Evolutionary conservation across 92 coral and sea anemone species (phyloP).

Genomic region (Micromussa lordhowensis): DNA sequence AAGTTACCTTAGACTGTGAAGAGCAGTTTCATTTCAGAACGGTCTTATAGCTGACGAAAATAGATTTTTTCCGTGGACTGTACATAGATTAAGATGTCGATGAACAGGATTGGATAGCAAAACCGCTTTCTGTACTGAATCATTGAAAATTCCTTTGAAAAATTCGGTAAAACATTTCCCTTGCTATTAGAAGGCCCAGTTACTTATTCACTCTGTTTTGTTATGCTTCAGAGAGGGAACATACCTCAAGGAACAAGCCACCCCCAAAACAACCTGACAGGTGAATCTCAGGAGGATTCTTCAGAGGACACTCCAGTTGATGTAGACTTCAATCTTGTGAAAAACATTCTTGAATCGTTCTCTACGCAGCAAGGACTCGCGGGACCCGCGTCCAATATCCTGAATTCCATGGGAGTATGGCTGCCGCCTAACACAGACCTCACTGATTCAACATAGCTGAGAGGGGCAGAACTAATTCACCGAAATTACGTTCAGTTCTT

Average conservation of each 20-base stretch:
- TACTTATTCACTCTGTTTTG: neutral
- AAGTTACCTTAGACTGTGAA: too few species aligned
- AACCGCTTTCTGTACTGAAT: too few species aligned
- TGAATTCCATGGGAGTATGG: slow-evolving; percentile 87
- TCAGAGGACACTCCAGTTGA: slow-evolving; percentile 82
- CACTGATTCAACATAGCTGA: neutral
- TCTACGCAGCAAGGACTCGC: slow-evolving; percentile 91
- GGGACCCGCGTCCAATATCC: slow-evolving; percentile 95
- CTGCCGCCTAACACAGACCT: slow-evolving; percentile 66
- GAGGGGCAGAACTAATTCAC: neutral
- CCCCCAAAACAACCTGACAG: neutral
- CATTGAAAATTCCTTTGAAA: too few species aligned
- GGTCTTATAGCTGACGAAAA: too few species aligned
- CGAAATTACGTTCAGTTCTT: neutral
- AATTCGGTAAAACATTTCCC: neutral
- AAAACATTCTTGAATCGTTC: slow-evolving; percentile 88
- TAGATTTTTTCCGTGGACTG: too few species aligned
- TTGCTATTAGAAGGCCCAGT: neutral
- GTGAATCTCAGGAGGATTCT: slow-evolving; percentile 10
- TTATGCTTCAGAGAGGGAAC: neutral
- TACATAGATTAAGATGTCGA: too few species aligned
- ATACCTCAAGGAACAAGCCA: slow-evolving; percentile 22
- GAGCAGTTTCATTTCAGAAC: too few species aligned
- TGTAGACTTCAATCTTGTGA: slow-evolving; percentile 93
- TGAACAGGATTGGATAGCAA: too few species aligned